Conservation (phyloP, 2,113 vertebrate genomes). For the Prionailurus bengalensis region DNA sequence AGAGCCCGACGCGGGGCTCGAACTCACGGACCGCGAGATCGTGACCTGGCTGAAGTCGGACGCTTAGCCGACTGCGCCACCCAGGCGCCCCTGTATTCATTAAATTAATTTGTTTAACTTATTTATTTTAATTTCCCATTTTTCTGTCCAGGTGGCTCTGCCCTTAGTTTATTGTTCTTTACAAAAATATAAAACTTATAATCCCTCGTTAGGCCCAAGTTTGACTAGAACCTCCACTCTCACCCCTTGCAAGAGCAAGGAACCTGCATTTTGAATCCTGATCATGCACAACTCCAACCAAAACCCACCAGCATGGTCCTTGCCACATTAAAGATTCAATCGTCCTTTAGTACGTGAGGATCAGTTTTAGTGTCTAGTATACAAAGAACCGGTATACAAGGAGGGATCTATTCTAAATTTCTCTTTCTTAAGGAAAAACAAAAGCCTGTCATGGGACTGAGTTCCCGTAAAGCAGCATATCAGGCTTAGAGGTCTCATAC, state of each 20-base stretch:
- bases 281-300: background rate
- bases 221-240: background rate
- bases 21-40: no score
- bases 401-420: background rate
- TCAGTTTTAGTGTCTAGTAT: background rate
- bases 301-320: background rate
- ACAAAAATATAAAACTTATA: background rate
- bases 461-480: background rate
- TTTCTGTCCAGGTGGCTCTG: background rate
- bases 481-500: background rate
- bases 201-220: background rate
- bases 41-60: no score
- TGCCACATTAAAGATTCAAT: background rate
- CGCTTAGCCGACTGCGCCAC: no score
- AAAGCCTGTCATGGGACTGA: background rate
- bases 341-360: background rate
- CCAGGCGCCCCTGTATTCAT: background rate
- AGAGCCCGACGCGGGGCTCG: no score
- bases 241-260: background rate
- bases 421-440: background rate
- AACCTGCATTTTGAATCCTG: background rate
- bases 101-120: background rate
- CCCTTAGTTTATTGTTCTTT: constrained; percentile 6
- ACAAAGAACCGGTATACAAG: background rate
- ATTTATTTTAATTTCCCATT: background rate